A percentile compares a stretch with the other conserved stretches of the same genome.
These are phyloP conservation scores for Trochalopteron elliotii DNA, from an alignment of 2,113 vertebrate species.

Conservation along the genomic window DNA sequence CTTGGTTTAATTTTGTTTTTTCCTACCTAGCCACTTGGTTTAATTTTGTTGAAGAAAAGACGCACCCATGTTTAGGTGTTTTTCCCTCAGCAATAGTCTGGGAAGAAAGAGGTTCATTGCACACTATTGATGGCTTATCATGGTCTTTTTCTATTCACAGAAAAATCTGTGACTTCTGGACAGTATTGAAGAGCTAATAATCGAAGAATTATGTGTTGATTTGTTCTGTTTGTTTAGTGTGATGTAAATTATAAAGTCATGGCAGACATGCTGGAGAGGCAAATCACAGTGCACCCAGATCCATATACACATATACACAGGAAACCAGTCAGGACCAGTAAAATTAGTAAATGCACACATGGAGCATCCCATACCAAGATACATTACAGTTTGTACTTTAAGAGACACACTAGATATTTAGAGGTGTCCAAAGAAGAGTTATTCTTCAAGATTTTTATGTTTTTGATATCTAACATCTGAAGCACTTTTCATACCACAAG, in stretches of 20 bases:
- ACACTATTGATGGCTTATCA: not conserved
- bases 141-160: not conserved
- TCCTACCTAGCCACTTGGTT: not conserved
- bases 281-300: not conserved
- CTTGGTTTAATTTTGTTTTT: not conserved
- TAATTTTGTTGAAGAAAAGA: not conserved
- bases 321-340: not conserved
- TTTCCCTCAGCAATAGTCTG: not conserved
- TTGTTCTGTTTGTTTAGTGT: not conserved
- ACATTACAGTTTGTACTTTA: not conserved
- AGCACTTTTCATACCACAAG: not conserved
- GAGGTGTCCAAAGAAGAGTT: not conserved
- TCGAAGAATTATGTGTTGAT: not conserved
- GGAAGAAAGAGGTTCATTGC: not conserved
- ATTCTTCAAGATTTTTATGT: not conserved
- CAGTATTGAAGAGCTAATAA: not conserved
- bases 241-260: not conserved
- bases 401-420: not conserved
- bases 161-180: not conserved
- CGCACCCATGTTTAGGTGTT: fast-evolving
- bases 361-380: not conserved
- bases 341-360: not conserved
- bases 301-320: not conserved
- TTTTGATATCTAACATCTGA: not conserved
- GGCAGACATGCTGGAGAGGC: not conserved